phyloP scores from a whole-genome alignment of 2,888 invertebrate species.

The Coelinius sp. region DNA sequence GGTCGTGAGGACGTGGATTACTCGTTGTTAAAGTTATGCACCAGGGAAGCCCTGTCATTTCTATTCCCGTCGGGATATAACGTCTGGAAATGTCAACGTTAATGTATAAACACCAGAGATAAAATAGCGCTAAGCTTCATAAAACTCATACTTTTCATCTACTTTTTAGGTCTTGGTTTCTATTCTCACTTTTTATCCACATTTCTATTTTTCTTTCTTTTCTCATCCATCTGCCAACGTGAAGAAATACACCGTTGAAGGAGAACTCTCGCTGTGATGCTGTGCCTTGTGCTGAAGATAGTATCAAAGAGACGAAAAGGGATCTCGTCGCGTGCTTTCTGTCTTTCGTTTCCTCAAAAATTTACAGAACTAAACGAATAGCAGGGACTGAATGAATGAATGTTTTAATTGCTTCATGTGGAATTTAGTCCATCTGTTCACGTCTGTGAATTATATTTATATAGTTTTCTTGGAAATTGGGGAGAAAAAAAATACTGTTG shows the following conservation, averaged over 20 bases:
- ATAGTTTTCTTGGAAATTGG: not conserved
- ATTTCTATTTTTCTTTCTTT: not conserved
- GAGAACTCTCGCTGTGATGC: conserved; percentile 12
- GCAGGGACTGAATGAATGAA: not conserved
- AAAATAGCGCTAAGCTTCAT: not conserved
- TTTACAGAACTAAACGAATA: conserved; percentile 7
- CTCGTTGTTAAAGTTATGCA: conserved; percentile 10
- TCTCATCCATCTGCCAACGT: not conserved
- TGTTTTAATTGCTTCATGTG: conserved; percentile 6
- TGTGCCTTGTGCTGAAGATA: conserved; percentile 18
- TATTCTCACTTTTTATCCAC: not conserved
- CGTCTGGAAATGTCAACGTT: conserved; percentile 12
- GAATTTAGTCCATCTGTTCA: not conserved
- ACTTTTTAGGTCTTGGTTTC: not conserved
- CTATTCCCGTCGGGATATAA: conserved; percentile 12
- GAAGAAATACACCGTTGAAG: not conserved
- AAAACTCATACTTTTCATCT: not conserved
- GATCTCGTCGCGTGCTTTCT: conserved; percentile 20
- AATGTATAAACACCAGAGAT: not conserved
- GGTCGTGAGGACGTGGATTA: not conserved
- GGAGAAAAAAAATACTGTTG: not conserved
- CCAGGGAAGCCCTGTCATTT: conserved; percentile 16
- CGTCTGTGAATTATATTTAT: conserved; percentile 3
- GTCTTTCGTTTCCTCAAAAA: conserved; percentile 11
- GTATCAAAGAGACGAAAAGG: conserved; percentile 25